phyloP scores from a whole-genome alignment of 2,888 invertebrate species.

The Himalopsyche kuldschensis region DNA sequence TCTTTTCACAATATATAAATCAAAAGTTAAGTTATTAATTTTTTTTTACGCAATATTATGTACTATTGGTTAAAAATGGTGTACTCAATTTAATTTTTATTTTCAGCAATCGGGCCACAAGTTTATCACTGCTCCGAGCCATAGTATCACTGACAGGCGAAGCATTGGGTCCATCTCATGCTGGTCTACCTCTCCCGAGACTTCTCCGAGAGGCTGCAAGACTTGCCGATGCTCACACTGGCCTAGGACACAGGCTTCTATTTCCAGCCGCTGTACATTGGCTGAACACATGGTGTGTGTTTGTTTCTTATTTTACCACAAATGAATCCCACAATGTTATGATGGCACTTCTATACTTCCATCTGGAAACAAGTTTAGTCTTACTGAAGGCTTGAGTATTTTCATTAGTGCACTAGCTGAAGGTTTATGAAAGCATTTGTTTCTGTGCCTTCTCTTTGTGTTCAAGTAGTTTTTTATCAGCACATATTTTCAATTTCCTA shows the following conservation, averaged over 20 bases:
- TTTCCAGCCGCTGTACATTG: conserved; percentile 80
- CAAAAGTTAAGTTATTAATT: no score
- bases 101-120: conserved; percentile 48
- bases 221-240: conserved; percentile 82
- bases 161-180: conserved; percentile 52
- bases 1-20: no score
- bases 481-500: no score
- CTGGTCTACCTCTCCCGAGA: conserved; percentile 44
- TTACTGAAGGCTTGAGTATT: not conserved
- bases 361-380: no score
- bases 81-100: no score
- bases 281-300: conserved; percentile 70
- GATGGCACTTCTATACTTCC: no score
- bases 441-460: no score
- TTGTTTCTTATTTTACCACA: not conserved
- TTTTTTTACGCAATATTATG: no score
- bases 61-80: no score
- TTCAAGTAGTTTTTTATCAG: not conserved
- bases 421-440: no score
- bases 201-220: conserved; percentile 56
- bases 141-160: conserved; percentile 48
- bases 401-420: no score
- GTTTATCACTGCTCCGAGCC: conserved; percentile 51
- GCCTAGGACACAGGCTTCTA: conserved; percentile 76
- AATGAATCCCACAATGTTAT: no score